These are phyloP conservation scores for Holotrichia oblita DNA, from an alignment of 1,140 invertebrate genomes.

Conservation along the genomic window DNA sequence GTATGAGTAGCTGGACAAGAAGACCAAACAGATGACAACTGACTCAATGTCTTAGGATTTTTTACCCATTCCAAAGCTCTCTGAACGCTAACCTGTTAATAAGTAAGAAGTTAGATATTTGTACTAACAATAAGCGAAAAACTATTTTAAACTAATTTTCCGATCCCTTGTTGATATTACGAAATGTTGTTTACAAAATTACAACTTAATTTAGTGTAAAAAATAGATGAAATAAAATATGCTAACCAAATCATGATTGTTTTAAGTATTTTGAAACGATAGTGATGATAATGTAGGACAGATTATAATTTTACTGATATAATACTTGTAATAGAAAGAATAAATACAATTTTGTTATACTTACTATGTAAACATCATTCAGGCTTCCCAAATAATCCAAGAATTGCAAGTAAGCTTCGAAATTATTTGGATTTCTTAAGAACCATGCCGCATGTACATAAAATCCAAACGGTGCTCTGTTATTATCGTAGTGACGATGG, in stretches of 20 bases:
- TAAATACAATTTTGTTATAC: slow-evolving; percentile 38
- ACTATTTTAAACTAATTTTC: no score
- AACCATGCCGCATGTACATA: slow-evolving; percentile 69
- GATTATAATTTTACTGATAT: no score
- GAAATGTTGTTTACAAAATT: no score
- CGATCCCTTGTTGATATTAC: no score
- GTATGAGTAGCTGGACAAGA: slow-evolving; percentile 46
- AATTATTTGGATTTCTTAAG: slow-evolving; percentile 55
- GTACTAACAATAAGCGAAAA: no score
- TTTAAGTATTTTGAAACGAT: no score
- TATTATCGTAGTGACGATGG: slow-evolving; percentile 65
- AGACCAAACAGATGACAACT: slow-evolving; percentile 57
- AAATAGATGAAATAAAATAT: no score
- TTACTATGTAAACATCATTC: slow-evolving; percentile 65
- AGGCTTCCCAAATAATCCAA: slow-evolving; percentile 63
- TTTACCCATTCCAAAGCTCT: slow-evolving; percentile 69
- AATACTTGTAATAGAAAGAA: neutral
- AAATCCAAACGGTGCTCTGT: slow-evolving; percentile 69
- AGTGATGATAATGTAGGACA: no score
- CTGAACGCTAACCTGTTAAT: slow-evolving; percentile 58
- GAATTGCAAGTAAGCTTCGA: slow-evolving; percentile 62
- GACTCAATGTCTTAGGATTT: slow-evolving; percentile 64
- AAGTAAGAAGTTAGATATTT: no score
- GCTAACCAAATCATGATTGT: no score
- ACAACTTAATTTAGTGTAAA: no score